Evolutionary conservation across 2,113 vertebrate species (phyloP).

Genomic region (Hemiscyllium ocellatum): DNA sequence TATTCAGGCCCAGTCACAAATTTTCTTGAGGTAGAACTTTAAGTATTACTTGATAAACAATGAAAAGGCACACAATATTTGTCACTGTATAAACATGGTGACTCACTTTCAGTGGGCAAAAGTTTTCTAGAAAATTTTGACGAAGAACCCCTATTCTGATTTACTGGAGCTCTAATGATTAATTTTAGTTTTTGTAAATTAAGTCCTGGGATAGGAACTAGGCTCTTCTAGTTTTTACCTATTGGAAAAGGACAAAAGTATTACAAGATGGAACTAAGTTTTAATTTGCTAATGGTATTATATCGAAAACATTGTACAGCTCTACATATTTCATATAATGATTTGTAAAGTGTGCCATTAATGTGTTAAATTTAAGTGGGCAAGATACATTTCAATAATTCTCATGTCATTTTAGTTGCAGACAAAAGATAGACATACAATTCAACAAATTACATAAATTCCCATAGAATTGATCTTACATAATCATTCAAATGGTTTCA

Average conservation of each 20-base stretch:
- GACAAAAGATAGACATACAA: background rate
- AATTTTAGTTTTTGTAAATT: constrained; percentile 24
- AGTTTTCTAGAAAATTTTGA: constrained; percentile 23
- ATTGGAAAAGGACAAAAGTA: constrained; percentile 31
- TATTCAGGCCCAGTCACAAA: background rate
- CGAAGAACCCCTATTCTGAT: constrained; percentile 24
- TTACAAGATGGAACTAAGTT: background rate
- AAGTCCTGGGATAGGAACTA: background rate
- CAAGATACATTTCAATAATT: background rate
- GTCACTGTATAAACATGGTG: constrained; percentile 23
- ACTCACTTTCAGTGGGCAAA: constrained; percentile 29
- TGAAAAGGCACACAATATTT: constrained; percentile 8
- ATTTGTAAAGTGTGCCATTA: background rate
- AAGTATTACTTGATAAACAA: background rate
- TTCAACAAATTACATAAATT: background rate
- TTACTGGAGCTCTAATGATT: constrained; percentile 23
- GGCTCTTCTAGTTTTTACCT: constrained; percentile 30
- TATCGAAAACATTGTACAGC: background rate
- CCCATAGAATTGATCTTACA: background rate
- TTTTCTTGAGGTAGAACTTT: background rate
- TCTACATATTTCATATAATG: background rate
- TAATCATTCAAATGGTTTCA: background rate
- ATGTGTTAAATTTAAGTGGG: background rate
- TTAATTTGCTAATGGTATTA: background rate
- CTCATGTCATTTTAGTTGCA: background rate